Conservation (phyloP, 2,797 vertebrate species). For the Miichthys miiuy region DNA sequence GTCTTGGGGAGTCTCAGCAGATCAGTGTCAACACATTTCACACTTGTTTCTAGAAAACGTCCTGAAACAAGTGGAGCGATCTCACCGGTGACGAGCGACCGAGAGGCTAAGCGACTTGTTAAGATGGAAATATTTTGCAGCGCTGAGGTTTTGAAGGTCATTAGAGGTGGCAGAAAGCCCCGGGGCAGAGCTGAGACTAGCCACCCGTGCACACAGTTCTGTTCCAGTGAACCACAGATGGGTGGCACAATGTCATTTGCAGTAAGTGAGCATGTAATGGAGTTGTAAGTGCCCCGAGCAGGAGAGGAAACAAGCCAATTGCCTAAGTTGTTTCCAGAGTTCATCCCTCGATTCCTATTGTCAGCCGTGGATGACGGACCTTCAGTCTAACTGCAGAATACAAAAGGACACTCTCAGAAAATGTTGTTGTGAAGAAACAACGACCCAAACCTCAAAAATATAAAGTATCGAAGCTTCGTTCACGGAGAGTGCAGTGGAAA, state of each 20-base stretch:
- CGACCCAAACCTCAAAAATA: slow-evolving; percentile 24
- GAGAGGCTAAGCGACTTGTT: slow-evolving; percentile 1
- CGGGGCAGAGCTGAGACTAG: slow-evolving; percentile 43
- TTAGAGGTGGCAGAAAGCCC: slow-evolving; percentile 66
- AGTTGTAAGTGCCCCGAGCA: slow-evolving; percentile 81
- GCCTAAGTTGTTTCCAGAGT: slow-evolving; percentile 73
- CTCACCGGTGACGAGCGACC: neutral
- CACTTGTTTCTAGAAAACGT: neutral
- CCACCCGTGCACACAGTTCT: slow-evolving; percentile 70
- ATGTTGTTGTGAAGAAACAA: slow-evolving; percentile 7
- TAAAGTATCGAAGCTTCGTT: slow-evolving; percentile 11
- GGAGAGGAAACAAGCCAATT: slow-evolving; percentile 73
- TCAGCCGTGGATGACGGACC: slow-evolving; percentile 27
- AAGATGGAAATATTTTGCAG: slow-evolving; percentile 39
- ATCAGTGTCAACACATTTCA: neutral
- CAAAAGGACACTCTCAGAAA: slow-evolving; percentile 12
- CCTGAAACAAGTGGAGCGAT: neutral
- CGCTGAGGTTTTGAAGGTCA: slow-evolving; percentile 77
- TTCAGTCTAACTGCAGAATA: slow-evolving; percentile 16
- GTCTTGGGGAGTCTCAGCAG: neutral
- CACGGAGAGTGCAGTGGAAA: slow-evolving; percentile 45
- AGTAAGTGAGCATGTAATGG: slow-evolving; percentile 86
- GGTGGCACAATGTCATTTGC: slow-evolving; percentile 81
- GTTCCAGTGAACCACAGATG: slow-evolving; percentile 75
- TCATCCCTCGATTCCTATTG: slow-evolving; percentile 52